Conservation (phyloP, 2,888 invertebrate species). For the Epinotia nisella region DNA sequence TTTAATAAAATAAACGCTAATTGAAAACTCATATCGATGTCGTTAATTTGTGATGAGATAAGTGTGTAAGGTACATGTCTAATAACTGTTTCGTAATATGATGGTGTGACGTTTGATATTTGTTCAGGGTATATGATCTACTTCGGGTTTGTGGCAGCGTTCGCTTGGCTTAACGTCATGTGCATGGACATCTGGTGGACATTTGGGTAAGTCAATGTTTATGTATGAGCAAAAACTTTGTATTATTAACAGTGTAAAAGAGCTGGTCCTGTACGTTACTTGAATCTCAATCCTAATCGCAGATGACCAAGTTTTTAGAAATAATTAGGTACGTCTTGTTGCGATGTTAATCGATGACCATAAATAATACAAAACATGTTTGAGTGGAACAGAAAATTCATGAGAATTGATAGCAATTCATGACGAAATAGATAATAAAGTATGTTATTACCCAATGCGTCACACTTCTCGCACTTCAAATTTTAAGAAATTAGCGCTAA, state of each 20-base stretch:
- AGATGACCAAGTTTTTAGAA: not conserved
- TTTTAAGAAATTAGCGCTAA: slow-evolving; percentile 9
- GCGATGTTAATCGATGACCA: not conserved
- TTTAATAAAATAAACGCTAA: not conserved
- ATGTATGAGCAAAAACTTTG: slow-evolving; percentile 29
- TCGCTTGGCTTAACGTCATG: slow-evolving; percentile 91
- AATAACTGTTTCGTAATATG: not conserved
- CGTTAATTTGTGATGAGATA: slow-evolving; percentile 49
- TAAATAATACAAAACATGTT: slow-evolving; percentile 3
- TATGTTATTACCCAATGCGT: slow-evolving; percentile 14
- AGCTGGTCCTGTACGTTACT: not conserved
- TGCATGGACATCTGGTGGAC: slow-evolving; percentile 94
- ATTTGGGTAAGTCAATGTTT: slow-evolving; percentile 86
- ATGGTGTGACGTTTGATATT: slow-evolving; percentile 18
- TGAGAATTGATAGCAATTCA: slow-evolving; percentile 5
- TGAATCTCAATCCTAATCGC: not conserved
- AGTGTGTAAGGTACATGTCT: slow-evolving; percentile 45
- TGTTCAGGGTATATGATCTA: slow-evolving; percentile 86
- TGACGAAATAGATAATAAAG: slow-evolving; percentile 18
- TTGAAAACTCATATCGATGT: slow-evolving; percentile 2
- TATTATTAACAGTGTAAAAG: slow-evolving; percentile 13
- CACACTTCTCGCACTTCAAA: slow-evolving; percentile 3
- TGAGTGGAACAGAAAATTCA: not conserved
- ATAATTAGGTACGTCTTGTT: not conserved
- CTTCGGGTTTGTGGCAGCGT: slow-evolving; percentile 88